Percentiles rank a stretch among this genome's conserved stretches.
These are phyloP conservation scores for Sebastes hopkinsi DNA, from an alignment of 2,797 vertebrate species.

Conservation along the genomic window DNA sequence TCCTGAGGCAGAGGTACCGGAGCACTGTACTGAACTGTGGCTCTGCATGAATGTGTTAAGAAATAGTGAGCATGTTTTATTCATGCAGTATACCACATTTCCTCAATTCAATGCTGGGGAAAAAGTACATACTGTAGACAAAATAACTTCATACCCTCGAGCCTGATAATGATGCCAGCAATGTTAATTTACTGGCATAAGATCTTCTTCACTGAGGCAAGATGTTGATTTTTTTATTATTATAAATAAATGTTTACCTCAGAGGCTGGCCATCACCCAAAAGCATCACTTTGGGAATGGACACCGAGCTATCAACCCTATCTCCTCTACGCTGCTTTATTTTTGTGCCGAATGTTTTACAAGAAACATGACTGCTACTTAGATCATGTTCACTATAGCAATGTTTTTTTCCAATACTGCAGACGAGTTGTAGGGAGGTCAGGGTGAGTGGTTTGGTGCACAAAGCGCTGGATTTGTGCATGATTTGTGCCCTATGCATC, in stretches of 20 bases:
- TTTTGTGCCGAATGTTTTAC: not conserved
- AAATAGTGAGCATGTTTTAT: slow-evolving; percentile 62
- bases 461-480: not conserved
- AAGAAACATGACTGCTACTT: not conserved
- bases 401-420: not conserved
- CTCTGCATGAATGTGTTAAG: slow-evolving; percentile 42
- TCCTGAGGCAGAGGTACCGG: slow-evolving; percentile 30
- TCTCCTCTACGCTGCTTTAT: not conserved
- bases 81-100: slow-evolving; percentile 42
- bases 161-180: slow-evolving; percentile 9
- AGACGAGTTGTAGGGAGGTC: not conserved
- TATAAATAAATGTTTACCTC: slow-evolving; percentile 13
- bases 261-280: not conserved
- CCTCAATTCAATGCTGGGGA: slow-evolving; percentile 16
- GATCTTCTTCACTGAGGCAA: not conserved
- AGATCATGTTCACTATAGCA: not conserved
- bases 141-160: slow-evolving; percentile 18
- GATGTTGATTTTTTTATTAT: not conserved
- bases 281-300: not conserved
- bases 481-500: not conserved
- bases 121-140: slow-evolving; percentile 20
- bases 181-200: slow-evolving; percentile 17
- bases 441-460: not conserved
- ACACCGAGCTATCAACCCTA: not conserved
- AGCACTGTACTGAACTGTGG: slow-evolving; percentile 30